A percentile compares a stretch with the other conserved stretches of the same genome.
Conservation (phyloP, 2,888 invertebrate genomes). For the Monopis laevigella region DNA sequence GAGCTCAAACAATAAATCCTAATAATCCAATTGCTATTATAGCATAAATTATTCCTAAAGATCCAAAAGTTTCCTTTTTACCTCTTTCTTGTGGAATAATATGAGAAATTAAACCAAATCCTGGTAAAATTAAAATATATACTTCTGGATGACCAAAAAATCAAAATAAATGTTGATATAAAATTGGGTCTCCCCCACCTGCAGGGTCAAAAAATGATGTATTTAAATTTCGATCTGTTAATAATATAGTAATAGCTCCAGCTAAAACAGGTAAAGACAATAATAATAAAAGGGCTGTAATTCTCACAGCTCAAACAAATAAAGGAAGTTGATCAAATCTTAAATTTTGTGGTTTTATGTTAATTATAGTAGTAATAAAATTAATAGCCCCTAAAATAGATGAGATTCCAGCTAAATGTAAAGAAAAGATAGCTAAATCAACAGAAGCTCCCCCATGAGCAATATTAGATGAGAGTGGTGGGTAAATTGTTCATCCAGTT, state of each 20-base stretch:
- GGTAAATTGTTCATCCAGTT: constrained; percentile 83
- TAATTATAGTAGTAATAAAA: constrained; percentile 80
- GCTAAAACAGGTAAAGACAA: constrained; percentile 80
- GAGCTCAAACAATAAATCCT: constrained; percentile 87
- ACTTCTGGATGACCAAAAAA: constrained; percentile 91
- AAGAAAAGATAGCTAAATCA: constrained; percentile 79
- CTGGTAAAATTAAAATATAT: constrained; percentile 86
- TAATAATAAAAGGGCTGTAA: constrained; percentile 62
- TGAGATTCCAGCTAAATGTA: constrained; percentile 78
- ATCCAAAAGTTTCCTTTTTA: constrained; percentile 79
- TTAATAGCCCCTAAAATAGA: constrained; percentile 82
- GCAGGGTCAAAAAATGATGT: constrained; percentile 84
- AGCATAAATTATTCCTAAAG: constrained; percentile 83
- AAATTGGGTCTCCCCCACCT: constrained; percentile 82
- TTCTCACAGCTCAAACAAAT: constrained; percentile 77
- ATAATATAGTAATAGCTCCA: constrained; percentile 80
- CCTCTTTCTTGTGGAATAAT: constrained; percentile 79
- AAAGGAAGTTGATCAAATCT: constrained; percentile 72
- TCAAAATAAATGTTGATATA: constrained; percentile 88
- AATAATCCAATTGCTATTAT: constrained; percentile 83
- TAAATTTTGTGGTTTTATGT: constrained; percentile 72
- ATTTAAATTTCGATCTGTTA: constrained; percentile 83
- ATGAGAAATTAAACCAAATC: constrained; percentile 84
- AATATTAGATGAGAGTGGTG: constrained; percentile 71
- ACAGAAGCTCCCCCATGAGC: constrained; percentile 74